A percentile compares a stretch with the other conserved stretches of the same genome.
Evolutionary conservation across 2,797 vertebrate species (phyloP).

Genomic region (Brotula barbata): DNA sequence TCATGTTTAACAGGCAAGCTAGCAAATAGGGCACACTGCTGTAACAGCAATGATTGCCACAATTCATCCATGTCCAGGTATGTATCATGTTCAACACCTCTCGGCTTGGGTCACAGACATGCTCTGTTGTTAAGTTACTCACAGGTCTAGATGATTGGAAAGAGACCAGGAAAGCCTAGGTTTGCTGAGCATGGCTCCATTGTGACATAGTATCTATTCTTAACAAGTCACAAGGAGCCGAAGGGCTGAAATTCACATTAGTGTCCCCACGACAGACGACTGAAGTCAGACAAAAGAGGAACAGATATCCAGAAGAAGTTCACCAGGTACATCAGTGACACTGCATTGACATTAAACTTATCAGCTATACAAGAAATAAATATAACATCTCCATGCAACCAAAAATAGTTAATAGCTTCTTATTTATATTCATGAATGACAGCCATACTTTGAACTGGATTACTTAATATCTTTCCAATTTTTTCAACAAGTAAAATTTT

Average conservation of each 20-base stretch:
- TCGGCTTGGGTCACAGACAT: constrained; percentile 16
- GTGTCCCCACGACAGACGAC: constrained; percentile 12
- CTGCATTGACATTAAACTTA: too few relatives aligned
- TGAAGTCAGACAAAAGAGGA: constrained; percentile 1
- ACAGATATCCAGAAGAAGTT: constrained; percentile 7
- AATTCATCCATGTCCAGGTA: constrained; percentile 7
- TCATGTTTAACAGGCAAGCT: constrained; percentile 4
- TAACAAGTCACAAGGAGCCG: constrained; percentile 26
- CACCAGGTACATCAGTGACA: not conserved
- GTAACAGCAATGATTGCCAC: not conserved
- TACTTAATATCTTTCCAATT: too few relatives aligned
- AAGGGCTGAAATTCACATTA: constrained; percentile 22
- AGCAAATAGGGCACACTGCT: too few relatives aligned
- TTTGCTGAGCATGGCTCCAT: constrained; percentile 22
- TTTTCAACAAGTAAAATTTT: too few relatives aligned
- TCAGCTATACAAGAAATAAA: too few relatives aligned
- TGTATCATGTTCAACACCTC: constrained; percentile 14
- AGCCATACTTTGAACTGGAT: too few relatives aligned
- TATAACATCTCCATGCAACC: too few relatives aligned
- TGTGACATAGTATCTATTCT: constrained; percentile 12
- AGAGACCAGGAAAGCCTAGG: constrained; percentile 27
- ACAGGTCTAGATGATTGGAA: constrained; percentile 40
- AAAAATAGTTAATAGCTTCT: too few relatives aligned
- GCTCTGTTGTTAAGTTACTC: constrained; percentile 27
- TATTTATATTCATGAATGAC: too few relatives aligned